Conservation (phyloP, 2,113 vertebrate genomes). For the Camelus dromedarius region DNA sequence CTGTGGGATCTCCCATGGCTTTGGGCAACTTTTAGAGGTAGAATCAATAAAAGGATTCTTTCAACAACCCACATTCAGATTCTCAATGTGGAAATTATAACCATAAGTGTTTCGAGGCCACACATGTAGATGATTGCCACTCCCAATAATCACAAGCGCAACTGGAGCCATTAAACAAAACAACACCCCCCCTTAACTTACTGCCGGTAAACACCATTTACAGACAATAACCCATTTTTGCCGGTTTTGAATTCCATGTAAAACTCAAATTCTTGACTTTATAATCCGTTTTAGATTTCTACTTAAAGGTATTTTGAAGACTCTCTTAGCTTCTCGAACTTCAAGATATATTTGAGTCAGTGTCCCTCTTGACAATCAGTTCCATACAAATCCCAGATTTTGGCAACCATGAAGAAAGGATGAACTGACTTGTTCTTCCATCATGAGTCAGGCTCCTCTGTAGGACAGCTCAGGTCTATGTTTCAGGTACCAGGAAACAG, state of each 20-base stretch:
- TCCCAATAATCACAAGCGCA: neutral
- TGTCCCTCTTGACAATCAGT: neutral
- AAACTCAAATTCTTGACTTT: neutral
- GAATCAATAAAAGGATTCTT: neutral
- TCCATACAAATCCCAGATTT: neutral
- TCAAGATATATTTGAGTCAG: neutral
- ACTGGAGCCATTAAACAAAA: neutral
- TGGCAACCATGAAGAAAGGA: neutral
- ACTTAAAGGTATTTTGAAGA: neutral
- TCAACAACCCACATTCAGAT: neutral
- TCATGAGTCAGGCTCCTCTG: too few species aligned
- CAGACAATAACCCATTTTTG: neutral
- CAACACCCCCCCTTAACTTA: too few species aligned
- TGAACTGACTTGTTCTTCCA: neutral
- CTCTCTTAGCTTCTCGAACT: neutral
- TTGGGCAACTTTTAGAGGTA: neutral
- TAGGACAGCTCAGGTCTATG: neutral
- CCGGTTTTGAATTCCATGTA: neutral
- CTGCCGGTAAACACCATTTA: neutral
- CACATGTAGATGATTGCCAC: neutral
- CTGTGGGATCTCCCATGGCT: fast-evolving
- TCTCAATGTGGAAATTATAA: neutral
- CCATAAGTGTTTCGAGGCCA: neutral
- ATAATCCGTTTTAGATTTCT: neutral
- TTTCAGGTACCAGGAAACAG: neutral